Base-by-base conservation (phyloP, 1,140 invertebrate species). In the Calycopis cecrops region DNA sequence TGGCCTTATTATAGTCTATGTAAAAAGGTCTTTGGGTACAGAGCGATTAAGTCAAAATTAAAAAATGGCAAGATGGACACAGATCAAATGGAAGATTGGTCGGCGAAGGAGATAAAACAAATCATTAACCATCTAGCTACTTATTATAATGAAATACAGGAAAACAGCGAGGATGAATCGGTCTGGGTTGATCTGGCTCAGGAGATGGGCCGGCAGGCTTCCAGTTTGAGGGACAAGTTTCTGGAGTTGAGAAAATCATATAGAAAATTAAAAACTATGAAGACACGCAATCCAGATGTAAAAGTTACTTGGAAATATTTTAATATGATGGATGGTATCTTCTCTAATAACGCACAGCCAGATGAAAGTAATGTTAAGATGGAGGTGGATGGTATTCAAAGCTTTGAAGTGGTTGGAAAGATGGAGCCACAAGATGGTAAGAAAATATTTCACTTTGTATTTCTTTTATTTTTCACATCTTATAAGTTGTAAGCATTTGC, bases 301-400 rank as follows among this genome's bases (percentile, higher is more conserved):
- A 85, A 80, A 33, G 68, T 87, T 0, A 73, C 76, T 0, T 87
- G 84, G 84, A 84, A 81, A 48, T 85, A 85, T 62, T 87, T 77
- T 51, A 73, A 65, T 58, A 66, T 76, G 60, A 72, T 87, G 37
- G 76, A 87, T 47, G 59, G 80, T 14, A 74, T 87, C 38, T 85
- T 75, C 53, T 67, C 44, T n/a, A 60, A 55, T 11, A 53, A 57
- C 35, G 53, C 54, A 9, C 51, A 64, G 3, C 60, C 60, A 28
- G 34, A 21, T 16, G 47, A 60, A 9, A 48, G 59, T 51, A 55
- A 63, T 9, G 63, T 67, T 35, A 55, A 62, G n/a, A 63, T 69
- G 56, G 56, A 69, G 1, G 56, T 63, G 4, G 63, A 67, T 33
- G 47, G 51, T 21, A 18, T 16, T 0, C 11, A 34, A 4, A 18